Base-by-base conservation (phyloP, 2,888 invertebrate species). In the Spisula subtruncata region DNA sequence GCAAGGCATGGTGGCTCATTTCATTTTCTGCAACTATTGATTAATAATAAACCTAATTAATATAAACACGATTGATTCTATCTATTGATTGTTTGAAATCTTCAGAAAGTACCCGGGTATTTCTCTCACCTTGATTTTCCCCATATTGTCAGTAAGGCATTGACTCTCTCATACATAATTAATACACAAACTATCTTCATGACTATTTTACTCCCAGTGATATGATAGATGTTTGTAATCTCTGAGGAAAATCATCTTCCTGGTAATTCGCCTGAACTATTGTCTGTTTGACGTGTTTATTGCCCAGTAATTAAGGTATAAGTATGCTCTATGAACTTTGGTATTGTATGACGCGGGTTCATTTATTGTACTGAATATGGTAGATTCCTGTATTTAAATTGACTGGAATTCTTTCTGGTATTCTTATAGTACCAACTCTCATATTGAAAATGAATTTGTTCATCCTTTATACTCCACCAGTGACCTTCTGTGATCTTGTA, bases 141-240 rank as follows among this genome's bases (percentile, higher is more conserved):
- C 51, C 60, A 25, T 66, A 8, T 4, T 25, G 60, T 20, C 60
- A 60, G 60, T 66, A 25, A 66, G 12, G n/a, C 60, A 0, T 66
- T 66, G 60, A n/a, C 60, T 66, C 60, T 25, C 25, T 25, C 10
- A 66, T 66, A 66, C n/a, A 66, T 66, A 66, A 66, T 66, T 66
- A 66, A 66, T 66, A 66, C n/a, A 25, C 10, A 25, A 66, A 66
- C 60, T 66, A 25, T 66, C 60, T 66, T 66, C 5, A 66, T 66
- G 60, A n/a, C 25, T 66, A 66, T n/a, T 66, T 66, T 10, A 66
- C 60, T 66, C 25, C n/a, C 25, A 66, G 60, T 66, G 6, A 1
- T 66, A 66, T 66, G n/a, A 66, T 25, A 66, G 25, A 66, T 6
- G 60, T 25, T 4, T n/a, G 41, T 41, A 66, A 25, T 66, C 60